Percentiles rank a stretch among this genome's conserved stretches.
Evolutionary conservation across 2,113 vertebrate genomes (phyloP).

Genomic region (Cyanistes caeruleus): DNA sequence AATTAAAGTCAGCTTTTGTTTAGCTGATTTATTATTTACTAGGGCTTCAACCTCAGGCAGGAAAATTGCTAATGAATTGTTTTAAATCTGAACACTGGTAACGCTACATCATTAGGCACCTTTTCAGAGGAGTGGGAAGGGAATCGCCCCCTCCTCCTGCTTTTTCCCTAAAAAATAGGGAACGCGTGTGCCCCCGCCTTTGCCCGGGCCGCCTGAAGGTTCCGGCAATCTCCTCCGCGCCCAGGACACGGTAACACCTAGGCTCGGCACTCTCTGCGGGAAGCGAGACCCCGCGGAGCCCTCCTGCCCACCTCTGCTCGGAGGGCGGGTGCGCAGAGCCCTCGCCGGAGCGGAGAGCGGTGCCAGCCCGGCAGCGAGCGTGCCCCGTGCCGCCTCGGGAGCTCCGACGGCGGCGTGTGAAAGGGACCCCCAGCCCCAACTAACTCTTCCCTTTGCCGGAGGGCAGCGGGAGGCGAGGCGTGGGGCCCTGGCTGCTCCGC

Average conservation of each 20-base stretch:
- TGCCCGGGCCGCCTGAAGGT: background rate
- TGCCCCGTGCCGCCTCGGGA: background rate
- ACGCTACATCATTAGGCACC: constrained; percentile 57
- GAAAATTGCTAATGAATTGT: constrained; percentile 76
- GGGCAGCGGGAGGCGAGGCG: background rate
- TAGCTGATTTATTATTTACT: constrained; percentile 83
- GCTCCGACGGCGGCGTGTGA: background rate
- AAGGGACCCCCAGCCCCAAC: background rate
- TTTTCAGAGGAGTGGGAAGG: background rate
- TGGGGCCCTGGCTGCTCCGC: background rate
- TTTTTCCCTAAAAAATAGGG: background rate
- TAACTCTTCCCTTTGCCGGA: background rate
- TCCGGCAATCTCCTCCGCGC: background rate
- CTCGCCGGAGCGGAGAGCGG: background rate
- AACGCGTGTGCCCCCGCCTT: background rate
- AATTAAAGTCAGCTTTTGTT: constrained; percentile 83
- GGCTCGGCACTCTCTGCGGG: background rate
- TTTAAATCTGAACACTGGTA: constrained; percentile 74
- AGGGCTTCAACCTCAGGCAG: constrained; percentile 69
- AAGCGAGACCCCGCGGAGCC: background rate
- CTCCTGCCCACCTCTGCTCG: background rate
- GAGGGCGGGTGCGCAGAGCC: background rate
- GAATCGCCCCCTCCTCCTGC: background rate
- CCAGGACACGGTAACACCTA: no score
- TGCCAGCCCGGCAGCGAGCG: background rate